A percentile compares a stretch with the other conserved stretches of the same genome.
Evolutionary conservation across 2,113 vertebrate genomes (phyloP).

Genomic region (Irena cyanogastra): DNA sequence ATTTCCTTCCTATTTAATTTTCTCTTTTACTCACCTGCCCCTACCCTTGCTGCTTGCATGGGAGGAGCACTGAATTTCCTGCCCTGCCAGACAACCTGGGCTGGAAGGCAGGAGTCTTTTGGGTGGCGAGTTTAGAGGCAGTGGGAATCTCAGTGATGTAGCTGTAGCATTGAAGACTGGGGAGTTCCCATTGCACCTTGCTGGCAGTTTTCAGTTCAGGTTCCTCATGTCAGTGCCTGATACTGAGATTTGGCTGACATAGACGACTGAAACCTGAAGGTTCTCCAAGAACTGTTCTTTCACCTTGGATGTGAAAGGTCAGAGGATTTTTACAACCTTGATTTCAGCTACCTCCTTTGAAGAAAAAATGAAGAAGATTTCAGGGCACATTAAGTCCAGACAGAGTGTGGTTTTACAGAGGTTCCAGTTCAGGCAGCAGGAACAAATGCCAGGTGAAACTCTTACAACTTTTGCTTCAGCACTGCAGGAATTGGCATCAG

Average conservation of each 20-base stretch:
- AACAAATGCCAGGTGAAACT: slow-evolving; percentile 25
- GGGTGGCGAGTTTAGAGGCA: neutral
- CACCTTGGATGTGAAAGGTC: neutral
- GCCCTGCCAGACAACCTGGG: neutral
- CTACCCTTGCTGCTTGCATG: neutral
- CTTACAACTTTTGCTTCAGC: neutral
- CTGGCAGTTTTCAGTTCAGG: neutral
- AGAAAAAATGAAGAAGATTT: slow-evolving; percentile 20
- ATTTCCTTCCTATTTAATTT: neutral
- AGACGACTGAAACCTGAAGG: neutral
- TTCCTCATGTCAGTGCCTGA: neutral
- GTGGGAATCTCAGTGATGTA: neutral
- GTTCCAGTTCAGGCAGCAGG: slow-evolving; percentile 7
- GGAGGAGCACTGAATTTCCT: slow-evolving; percentile 2
- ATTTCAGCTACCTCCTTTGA: neutral
- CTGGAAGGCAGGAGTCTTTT: neutral
- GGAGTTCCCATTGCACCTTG: neutral
- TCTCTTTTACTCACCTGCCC: neutral
- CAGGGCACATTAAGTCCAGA: neutral
- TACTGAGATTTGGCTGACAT: neutral
- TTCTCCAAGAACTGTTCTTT: neutral
- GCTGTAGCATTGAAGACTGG: neutral
- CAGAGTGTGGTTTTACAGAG: neutral
- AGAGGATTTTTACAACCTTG: neutral
- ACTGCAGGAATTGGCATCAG: neutral